Evolutionary conservation across 1,140 invertebrate genomes (phyloP).

Genomic region (Rhagoletis zephyria): DNA sequence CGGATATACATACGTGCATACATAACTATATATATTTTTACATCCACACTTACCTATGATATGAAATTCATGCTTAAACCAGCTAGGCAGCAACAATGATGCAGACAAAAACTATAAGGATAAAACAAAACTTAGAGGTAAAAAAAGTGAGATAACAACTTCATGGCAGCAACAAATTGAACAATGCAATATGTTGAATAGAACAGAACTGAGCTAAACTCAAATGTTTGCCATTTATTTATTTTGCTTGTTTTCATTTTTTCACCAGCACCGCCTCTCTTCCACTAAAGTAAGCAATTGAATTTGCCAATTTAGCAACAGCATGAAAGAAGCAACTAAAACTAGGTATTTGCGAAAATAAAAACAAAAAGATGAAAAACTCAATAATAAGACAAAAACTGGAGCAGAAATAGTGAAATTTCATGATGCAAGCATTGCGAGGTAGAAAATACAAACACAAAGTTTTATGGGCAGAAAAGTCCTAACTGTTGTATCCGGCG

Average conservation of each 20-base stretch:
- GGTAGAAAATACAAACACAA: not conserved
- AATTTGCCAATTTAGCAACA: constrained; percentile 50
- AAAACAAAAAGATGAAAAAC: not conserved
- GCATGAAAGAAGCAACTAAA: constrained; percentile 13
- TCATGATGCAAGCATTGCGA: not conserved
- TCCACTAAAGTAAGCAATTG: constrained; percentile 35
- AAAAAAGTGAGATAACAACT: not conserved
- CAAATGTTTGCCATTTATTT: constrained; percentile 50
- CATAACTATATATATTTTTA: too few species aligned
- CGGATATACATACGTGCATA: not conserved
- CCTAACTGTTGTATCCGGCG: constrained; percentile 5
- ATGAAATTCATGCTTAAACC: not conserved
- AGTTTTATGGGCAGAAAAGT: constrained; percentile 30
- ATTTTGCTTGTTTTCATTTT: constrained; percentile 6
- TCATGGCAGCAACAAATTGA: constrained; percentile 47
- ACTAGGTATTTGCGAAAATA: not conserved
- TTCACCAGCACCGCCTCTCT: constrained; percentile 18
- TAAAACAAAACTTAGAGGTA: not conserved
- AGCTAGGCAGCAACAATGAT: not conserved
- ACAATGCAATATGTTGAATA: constrained; percentile 42
- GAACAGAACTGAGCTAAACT: constrained; percentile 20
- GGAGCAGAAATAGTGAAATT: constrained; percentile 29
- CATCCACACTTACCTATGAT: not conserved
- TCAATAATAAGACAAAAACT: constrained; percentile 29
- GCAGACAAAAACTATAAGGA: constrained; percentile 20